Base-by-base conservation (phyloP, 2,888 invertebrate genomes). In the Allophyes oxyacanthae region DNA sequence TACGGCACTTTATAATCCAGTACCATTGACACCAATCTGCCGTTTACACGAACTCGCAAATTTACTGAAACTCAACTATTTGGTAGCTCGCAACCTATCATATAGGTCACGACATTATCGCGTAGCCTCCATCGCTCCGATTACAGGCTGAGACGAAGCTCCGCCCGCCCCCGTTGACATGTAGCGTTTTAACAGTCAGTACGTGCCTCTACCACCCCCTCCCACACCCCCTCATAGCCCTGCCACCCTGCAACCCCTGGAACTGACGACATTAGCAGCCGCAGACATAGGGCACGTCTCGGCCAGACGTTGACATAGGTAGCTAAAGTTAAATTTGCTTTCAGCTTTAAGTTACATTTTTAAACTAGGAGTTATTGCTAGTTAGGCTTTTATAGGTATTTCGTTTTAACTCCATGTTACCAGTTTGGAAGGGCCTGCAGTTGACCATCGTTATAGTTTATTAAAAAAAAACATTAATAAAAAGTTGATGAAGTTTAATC, bases 241-340 rank as follows among this genome's bases (percentile, higher is more conserved):
- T 48, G 44, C 69, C 28, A 14, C 41, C 56, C 71, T 64, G 56
- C 59, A 56, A 67, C 82, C 82, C 81, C 81, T 76, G 75, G 75
- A 90, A 82, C 89, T 90, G 93, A 90, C 92, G 93, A 93, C 92
- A 91, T 93, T 93, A 93, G 91, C 91, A 89, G 90, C 91, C 92
- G 88, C 92, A 92, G 92, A 92, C 92, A 88, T 88, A 89, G 88
- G 89, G 90, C 91, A 91, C 88, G 89, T 88, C 84, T 82, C 86
- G 80, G 83, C 87, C 86, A 87, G 87, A 87, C 89, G 89, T 83
- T 87, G 86, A 87, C 87, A 82, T 88, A 89, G 78, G 81, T 82
- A 85, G 79, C 82, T 86, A 81, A 77, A 81, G 76, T 77, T 78
- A 79, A 74, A 82, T 78, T 72, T 78, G 70, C 73, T 66, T 69